A percentile compares a stretch with the other conserved stretches of the same genome.
Evolutionary conservation across 2,888 invertebrate genomes (phyloP).

Genomic region (Barypeithes pellucidus): DNA sequence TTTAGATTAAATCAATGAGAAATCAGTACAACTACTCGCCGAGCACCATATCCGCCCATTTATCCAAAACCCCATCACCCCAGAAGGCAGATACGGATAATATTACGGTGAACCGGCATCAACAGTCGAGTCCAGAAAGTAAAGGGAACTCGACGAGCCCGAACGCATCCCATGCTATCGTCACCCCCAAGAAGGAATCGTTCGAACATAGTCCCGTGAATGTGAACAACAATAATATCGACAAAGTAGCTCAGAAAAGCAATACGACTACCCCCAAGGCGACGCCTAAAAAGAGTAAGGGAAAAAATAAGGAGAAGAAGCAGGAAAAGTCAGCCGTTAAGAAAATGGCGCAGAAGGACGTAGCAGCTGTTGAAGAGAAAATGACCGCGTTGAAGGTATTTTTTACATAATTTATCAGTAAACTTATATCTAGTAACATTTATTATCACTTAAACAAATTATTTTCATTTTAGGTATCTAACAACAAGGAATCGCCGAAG

Average conservation of each 20-base stretch:
- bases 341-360: conserved; percentile 58
- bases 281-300: conserved; percentile 35
- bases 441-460: no score
- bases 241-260: conserved; percentile 49
- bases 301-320: conserved; percentile 29
- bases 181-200: conserved; percentile 29
- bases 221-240: not conserved
- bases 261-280: not conserved
- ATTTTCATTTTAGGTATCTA: conserved; percentile 22
- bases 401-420: not conserved
- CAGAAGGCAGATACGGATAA: conserved; percentile 14
- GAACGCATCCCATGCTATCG: not conserved
- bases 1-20: conserved; percentile 71
- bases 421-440: not conserved
- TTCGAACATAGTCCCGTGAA: conserved; percentile 31
- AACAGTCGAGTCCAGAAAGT: not conserved
- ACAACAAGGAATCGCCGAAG: conserved; percentile 27
- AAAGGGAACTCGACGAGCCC: not conserved
- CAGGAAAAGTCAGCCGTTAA: conserved; percentile 29
- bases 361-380: conserved; percentile 60
- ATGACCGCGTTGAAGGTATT: conserved; percentile 56
- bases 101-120: conserved; percentile 1
- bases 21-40: conserved; percentile 53
- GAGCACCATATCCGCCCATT: conserved; percentile 40
- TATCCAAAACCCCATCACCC: conserved; percentile 54